Evolutionary conservation across 2,797 vertebrate species (phyloP).

Genomic region (Poecilia velifera): DNA sequence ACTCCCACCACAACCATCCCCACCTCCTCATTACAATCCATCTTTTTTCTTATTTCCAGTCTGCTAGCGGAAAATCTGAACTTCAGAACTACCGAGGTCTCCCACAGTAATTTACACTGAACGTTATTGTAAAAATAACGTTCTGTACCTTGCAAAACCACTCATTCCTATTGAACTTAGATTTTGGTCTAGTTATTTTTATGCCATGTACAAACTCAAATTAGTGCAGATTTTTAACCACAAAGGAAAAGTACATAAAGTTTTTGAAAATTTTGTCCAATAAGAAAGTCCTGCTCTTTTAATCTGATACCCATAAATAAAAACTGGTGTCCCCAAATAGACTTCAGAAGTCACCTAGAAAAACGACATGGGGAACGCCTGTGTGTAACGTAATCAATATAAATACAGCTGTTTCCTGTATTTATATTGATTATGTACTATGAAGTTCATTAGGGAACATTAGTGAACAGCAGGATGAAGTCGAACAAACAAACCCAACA

Average conservation of each 20-base stretch:
- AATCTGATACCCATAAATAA: background rate
- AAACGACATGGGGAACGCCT: background rate
- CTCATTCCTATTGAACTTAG: background rate
- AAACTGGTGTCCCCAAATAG: background rate
- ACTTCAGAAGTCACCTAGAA: background rate
- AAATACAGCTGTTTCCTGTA: background rate
- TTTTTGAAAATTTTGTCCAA: background rate
- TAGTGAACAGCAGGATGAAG: background rate
- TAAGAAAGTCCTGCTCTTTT: background rate
- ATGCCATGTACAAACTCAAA: background rate
- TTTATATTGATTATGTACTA: background rate
- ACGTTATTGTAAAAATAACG: background rate
- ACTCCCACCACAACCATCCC: slow-evolving; percentile 5
- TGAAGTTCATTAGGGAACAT: background rate
- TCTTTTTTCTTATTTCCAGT: background rate
- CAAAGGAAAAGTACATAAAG: background rate
- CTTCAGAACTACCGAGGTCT: background rate
- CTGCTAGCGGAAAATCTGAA: slow-evolving; percentile 15
- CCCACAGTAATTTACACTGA: background rate
- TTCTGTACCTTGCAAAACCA: background rate
- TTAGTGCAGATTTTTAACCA: background rate
- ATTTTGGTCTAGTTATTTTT: background rate
- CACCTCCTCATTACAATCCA: background rate
- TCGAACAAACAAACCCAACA: background rate
- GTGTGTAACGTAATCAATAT: background rate